Evolutionary conservation across 2,888 invertebrate genomes (phyloP), one percentile per base, ranked within the genome.

Genomic region (Cylloceria caligata): DNA sequence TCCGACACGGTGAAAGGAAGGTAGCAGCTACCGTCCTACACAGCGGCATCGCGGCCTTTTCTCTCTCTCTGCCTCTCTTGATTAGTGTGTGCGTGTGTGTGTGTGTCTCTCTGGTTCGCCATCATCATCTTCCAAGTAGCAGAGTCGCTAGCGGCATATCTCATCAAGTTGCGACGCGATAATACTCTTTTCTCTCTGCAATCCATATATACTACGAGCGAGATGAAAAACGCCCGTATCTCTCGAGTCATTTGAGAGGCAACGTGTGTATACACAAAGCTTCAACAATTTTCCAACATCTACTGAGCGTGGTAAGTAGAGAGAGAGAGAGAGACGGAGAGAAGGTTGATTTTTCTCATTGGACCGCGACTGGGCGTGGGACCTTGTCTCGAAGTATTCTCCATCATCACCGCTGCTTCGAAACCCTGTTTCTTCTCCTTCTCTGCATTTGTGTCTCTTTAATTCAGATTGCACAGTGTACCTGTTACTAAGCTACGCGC

Each of bases 341-440:
- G 42, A 83, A 87, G 88, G 86, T 88, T 86, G 86, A 89, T 89
- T 89, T 89, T 90, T 90, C 90, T 90, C 86, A 88, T 87, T 87
- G 87, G 86, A 80, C 62, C 86, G 85, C 82, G 55, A 77, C 69
- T 77, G 87, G 88, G 89, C 89, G 89, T 89, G 89, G 86, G 88
- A 89, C 85, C 78, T 81, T 45, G 72, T 65, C 69, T 62, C 45
- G 42, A 16, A 42, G 34, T 24, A 24, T 49, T 49, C 55, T n/a
- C 42, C 62, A 62, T 27, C 62, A 52, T 52, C 62, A 34, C 1
- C 34, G 19, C 27, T 9, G 21, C 21, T 19, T 21, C 39, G 4
- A n/a, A 57, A 30, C 5, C 30, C 1, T 30, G 30, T 57, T 65
- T 47, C 27, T 65, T 45, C 34, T 52, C 34, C 19, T 36, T 13